Percentiles rank a stretch among this genome's conserved stretches.
phyloP scores from a whole-genome alignment of 2,113 vertebrate genomes.

The Macaca mulatta region DNA sequence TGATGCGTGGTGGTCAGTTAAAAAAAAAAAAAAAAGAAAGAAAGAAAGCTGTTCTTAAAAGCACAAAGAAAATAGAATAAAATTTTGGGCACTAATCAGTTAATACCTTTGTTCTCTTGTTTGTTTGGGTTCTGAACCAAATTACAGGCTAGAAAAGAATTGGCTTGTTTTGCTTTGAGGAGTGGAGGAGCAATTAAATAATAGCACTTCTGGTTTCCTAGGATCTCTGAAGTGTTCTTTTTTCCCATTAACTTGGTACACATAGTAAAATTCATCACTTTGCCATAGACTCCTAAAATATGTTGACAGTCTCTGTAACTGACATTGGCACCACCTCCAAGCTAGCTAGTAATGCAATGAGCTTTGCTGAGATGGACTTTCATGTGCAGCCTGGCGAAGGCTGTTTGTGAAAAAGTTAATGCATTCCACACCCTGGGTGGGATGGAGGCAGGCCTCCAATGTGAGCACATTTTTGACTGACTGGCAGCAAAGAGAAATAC shows the following conservation, averaged over 20 bases:
- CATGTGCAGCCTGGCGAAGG: constrained; percentile 71
- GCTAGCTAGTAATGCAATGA: neutral
- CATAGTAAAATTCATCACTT: constrained; percentile 51
- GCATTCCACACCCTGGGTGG: constrained; percentile 77
- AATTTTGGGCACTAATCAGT: neutral
- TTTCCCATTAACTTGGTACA: constrained; percentile 28
- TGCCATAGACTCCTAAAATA: constrained; percentile 58
- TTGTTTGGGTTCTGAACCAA: constrained; percentile 58
- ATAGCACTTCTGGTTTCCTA: constrained; percentile 2
- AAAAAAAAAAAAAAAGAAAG: neutral
- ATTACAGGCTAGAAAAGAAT: neutral
- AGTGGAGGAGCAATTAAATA: constrained; percentile 30
- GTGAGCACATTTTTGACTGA: constrained; percentile 77
- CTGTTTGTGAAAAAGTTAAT: constrained; percentile 74
- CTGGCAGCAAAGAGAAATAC: constrained; percentile 82
- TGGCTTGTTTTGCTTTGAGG: constrained; percentile 35
- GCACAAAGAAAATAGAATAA: constrained; percentile 31
- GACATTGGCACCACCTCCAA: constrained; percentile 28
- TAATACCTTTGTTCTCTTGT: constrained; percentile 14
- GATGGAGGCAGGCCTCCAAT: constrained; percentile 80
- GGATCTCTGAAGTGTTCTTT: constrained; percentile 29
- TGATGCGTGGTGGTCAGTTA: neutral
- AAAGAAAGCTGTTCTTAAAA: constrained; percentile 15
- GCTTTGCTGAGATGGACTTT: constrained; percentile 61
- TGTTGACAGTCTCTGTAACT: constrained; percentile 57